These are phyloP conservation scores for Eremophila alpestris DNA, from an alignment of 2,797 vertebrate species.

Conservation along the genomic window DNA sequence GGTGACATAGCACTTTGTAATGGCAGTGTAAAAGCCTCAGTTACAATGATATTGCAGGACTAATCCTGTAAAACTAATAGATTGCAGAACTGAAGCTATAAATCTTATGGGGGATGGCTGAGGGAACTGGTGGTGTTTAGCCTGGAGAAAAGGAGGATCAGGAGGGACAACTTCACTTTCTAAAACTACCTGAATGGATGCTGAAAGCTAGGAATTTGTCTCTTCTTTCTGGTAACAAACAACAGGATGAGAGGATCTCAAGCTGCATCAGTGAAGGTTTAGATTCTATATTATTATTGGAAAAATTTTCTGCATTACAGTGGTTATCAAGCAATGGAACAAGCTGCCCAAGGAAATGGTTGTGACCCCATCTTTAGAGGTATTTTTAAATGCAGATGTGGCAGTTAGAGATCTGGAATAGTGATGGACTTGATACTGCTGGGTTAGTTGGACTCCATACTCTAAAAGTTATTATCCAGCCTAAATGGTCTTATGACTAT, in stretches of 20 bases:
- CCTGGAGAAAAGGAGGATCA: not conserved
- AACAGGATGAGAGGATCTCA: fast-evolving
- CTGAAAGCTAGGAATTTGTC: fast-evolving
- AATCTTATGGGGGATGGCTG: not conserved
- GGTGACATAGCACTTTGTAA: slow-evolving; percentile 15
- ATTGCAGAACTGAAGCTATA: not conserved
- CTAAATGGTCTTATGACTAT: not conserved
- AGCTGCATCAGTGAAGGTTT: not conserved
- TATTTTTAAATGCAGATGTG: fast-evolving
- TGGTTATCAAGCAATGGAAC: not conserved
- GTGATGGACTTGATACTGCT: not conserved
- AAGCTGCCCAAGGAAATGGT: not conserved
- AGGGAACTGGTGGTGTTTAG: not conserved
- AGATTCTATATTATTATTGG: not conserved
- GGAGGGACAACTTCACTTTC: fast-evolving
- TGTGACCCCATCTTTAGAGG: not conserved
- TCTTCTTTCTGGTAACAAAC: not conserved
- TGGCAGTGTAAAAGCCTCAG: not conserved
- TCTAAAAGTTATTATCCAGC: not conserved
- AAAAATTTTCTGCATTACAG: not conserved
- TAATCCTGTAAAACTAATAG: slow-evolving; percentile 39
- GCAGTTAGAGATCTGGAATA: fast-evolving
- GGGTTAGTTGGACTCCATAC: fast-evolving
- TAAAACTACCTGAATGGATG: not conserved
- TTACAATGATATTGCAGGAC: not conserved